Conservation (phyloP, 1,140 invertebrate species). For the Rhopalosiphum padi region DNA sequence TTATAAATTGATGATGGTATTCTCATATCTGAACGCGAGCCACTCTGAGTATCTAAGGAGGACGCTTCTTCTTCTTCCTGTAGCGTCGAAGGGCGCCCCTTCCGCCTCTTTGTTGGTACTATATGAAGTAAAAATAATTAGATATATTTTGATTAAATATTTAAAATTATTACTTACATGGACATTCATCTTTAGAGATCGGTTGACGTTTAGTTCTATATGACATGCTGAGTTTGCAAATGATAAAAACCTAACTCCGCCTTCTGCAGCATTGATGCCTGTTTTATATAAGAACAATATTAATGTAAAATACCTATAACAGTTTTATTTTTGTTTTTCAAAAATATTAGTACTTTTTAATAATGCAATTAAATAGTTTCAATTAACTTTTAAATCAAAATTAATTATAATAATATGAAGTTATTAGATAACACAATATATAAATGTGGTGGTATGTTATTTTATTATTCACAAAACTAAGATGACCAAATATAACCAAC, state of each 20-base stretch:
- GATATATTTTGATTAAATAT: background rate
- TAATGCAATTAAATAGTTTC: background rate
- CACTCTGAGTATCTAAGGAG: conserved; percentile 70
- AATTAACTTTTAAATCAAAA: background rate
- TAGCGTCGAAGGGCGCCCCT: conserved; percentile 69
- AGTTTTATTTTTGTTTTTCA: background rate
- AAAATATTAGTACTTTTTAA: background rate
- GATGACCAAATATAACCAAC: background rate
- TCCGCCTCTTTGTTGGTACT: conserved; percentile 72
- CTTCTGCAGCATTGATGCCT: conserved; percentile 62
- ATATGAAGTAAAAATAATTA: conserved; percentile 48
- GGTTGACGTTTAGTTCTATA: conserved; percentile 73
- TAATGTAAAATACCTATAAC: background rate
- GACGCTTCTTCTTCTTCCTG: conserved; percentile 74
- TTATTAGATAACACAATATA: background rate
- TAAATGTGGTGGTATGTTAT: background rate
- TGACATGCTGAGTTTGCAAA: conserved; percentile 68
- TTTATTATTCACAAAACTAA: background rate
- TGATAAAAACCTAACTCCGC: conserved; percentile 59
- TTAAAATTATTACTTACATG: conserved; percentile 63
- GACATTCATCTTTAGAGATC: conserved; percentile 73
- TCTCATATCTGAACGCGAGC: conserved; percentile 79
- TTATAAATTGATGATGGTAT: conserved; percentile 85
- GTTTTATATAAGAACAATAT: background rate
- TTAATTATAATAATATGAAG: background rate